phyloP scores from a whole-genome alignment of 2,113 vertebrate genomes.

The Dolichotis patagonum region DNA sequence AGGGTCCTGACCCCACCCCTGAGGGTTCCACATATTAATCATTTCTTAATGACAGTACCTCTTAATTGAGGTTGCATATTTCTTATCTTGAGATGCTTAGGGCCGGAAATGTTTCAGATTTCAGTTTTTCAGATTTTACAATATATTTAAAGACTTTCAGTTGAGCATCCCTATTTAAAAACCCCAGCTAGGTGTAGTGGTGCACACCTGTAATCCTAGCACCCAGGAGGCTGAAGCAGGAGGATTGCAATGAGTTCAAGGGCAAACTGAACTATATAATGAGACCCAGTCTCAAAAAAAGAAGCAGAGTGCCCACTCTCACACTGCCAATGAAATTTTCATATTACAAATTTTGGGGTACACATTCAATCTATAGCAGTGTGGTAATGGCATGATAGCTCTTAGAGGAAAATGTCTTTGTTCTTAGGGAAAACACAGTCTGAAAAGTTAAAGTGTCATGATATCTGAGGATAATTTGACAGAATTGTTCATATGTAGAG shows the following conservation, averaged over 20 bases:
- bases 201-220: neutral
- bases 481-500: neutral
- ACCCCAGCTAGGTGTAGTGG: neutral
- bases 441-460: neutral
- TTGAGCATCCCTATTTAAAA: neutral
- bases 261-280: neutral
- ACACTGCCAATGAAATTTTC: neutral
- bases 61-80: neutral
- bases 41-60: neutral
- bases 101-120: neutral
- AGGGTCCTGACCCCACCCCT: neutral
- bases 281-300: neutral
- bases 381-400: neutral
- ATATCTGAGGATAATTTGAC: neutral
- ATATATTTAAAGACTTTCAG: neutral
- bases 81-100: neutral
- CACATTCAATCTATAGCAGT: neutral
- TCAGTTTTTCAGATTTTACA: neutral
- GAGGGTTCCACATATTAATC: neutral
- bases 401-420: constrained; percentile 17
- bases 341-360: neutral
- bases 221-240: neutral
- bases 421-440: neutral
- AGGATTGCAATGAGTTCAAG: neutral
- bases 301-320: neutral